A percentile compares a stretch with the other conserved stretches of the same genome.
Evolutionary conservation across 2,113 vertebrate genomes (phyloP).

Genomic region (Nymphicus hollandicus): DNA sequence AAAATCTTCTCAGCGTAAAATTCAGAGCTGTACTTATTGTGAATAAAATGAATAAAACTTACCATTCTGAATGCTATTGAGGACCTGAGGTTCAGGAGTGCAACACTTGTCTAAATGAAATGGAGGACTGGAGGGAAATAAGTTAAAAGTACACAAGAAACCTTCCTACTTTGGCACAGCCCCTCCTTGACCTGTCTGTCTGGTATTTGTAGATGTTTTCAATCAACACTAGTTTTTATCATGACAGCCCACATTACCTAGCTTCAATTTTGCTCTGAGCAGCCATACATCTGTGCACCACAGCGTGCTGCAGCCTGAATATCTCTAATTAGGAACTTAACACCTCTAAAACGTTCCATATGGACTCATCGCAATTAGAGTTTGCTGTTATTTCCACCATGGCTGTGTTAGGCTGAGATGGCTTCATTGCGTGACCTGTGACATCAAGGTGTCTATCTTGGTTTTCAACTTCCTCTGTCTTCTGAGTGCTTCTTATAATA

Average conservation of each 20-base stretch:
- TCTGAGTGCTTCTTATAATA: background rate
- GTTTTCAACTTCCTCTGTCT: background rate
- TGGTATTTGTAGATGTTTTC: constrained; percentile 50
- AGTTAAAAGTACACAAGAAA: background rate
- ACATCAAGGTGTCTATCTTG: background rate
- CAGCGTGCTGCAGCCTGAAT: background rate
- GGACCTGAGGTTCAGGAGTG: background rate
- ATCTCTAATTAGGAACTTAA: constrained; percentile 56
- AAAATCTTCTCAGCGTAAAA: background rate
- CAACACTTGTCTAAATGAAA: background rate
- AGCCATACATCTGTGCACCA: constrained; percentile 20
- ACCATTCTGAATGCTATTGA: background rate
- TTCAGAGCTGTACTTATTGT: background rate
- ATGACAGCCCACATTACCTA: background rate
- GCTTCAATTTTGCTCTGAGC: background rate
- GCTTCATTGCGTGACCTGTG: background rate
- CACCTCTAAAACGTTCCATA: constrained; percentile 46
- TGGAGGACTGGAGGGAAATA: background rate
- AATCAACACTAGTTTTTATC: constrained; percentile 36
- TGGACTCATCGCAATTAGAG: background rate
- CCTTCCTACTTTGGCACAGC: background rate
- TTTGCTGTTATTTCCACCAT: background rate
- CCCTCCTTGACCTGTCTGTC: constrained; percentile 25
- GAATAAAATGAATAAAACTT: background rate
- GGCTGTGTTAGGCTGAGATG: background rate